Conservation (phyloP, 2,888 invertebrate genomes). For the Watsonalla cultraria region DNA sequence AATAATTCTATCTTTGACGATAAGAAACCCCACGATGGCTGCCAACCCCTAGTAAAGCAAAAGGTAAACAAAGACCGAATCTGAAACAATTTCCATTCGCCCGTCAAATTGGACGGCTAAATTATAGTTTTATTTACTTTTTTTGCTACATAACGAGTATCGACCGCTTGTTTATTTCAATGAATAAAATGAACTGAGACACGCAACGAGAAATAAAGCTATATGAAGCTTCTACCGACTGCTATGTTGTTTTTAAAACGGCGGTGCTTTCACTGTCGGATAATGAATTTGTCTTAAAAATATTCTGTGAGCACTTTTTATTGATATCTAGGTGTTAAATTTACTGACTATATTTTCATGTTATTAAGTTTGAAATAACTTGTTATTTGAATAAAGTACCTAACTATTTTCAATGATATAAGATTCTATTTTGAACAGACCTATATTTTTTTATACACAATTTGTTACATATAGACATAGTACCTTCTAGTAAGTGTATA, state of each 20-base stretch:
- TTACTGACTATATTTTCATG: too few relatives aligned
- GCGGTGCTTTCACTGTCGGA: background rate
- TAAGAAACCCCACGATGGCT: background rate
- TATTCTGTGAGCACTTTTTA: too few relatives aligned
- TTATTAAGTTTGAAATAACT: too few relatives aligned
- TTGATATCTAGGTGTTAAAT: too few relatives aligned
- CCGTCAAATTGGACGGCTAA: conserved; percentile 7
- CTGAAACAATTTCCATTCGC: background rate
- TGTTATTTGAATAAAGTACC: too few relatives aligned
- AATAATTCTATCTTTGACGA: background rate
- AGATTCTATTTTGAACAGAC: too few relatives aligned
- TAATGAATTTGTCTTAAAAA: background rate
- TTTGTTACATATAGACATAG: too few relatives aligned
- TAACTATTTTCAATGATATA: too few relatives aligned
- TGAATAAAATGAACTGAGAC: conserved; percentile 36
- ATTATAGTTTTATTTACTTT: conserved; percentile 41
- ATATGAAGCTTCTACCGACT: conserved; percentile 26
- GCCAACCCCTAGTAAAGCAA: background rate
- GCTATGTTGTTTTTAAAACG: conserved; percentile 12
- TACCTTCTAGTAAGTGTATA: too few relatives aligned
- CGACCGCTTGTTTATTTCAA: conserved; percentile 38
- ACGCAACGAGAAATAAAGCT: conserved; percentile 30
- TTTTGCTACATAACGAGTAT: conserved; percentile 28
- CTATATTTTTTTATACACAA: too few relatives aligned
- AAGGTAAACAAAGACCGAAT: background rate